Conservation (phyloP, 2,797 vertebrate genomes). For the Apodemus agrarius region DNA sequence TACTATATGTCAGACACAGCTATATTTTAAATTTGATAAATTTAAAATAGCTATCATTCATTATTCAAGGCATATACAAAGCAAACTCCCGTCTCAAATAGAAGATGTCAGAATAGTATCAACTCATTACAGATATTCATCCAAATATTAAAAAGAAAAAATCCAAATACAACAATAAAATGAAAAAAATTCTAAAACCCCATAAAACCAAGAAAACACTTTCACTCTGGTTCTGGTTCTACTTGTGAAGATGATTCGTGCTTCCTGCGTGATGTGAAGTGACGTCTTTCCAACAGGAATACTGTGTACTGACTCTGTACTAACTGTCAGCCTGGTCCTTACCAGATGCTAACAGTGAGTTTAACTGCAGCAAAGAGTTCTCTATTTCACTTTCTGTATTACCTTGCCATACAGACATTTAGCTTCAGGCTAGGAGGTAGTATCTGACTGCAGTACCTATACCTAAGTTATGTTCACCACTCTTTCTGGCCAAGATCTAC, state of each 20-base stretch:
- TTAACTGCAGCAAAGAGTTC: background rate
- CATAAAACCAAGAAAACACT: slow-evolving; percentile 20
- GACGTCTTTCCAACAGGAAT: background rate
- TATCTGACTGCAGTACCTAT: background rate
- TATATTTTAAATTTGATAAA: slow-evolving; percentile 18
- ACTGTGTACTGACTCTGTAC: background rate
- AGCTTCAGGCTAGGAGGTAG: background rate
- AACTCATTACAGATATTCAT: slow-evolving; percentile 3
- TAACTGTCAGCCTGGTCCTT: background rate
- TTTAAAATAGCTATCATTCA: background rate
- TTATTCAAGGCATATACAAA: slow-evolving; percentile 14
- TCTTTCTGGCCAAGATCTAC: slow-evolving; percentile 22
- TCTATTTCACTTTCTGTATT: background rate
- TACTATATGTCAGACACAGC: background rate
- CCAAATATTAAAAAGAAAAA: background rate
- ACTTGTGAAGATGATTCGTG: background rate
- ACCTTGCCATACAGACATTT: background rate
- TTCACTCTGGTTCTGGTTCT: background rate
- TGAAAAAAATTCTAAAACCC: background rate
- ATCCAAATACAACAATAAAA: background rate
- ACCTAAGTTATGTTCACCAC: slow-evolving; percentile 44
- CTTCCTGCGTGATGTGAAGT: background rate
- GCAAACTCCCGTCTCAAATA: background rate
- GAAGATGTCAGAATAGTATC: background rate
- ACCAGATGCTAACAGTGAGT: background rate